phyloP scores from a whole-genome alignment of 2,113 vertebrate genomes.

The Solea solea region DNA sequence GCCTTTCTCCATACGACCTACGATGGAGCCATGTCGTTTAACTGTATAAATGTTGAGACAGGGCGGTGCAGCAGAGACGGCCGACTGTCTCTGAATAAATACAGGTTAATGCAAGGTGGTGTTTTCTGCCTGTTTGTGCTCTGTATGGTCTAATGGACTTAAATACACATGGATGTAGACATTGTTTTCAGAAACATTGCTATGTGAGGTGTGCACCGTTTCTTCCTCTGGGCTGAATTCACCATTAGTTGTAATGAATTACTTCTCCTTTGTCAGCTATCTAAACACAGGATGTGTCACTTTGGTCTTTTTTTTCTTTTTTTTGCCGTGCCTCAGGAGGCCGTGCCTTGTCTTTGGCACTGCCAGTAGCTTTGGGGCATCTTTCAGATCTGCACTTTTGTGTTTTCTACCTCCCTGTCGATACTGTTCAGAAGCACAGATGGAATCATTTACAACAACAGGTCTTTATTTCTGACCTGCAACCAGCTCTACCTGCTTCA shows the following conservation, averaged over 20 bases:
- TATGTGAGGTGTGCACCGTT: constrained; percentile 45
- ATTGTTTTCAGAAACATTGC: constrained; percentile 33
- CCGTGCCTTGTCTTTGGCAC: constrained; percentile 1
- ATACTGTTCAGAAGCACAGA: constrained; percentile 14
- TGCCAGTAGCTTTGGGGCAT: constrained; percentile 1
- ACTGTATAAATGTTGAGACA: constrained; percentile 29
- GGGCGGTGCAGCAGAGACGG: not conserved
- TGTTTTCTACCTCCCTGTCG: constrained; percentile 15
- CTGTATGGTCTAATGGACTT: constrained; percentile 19
- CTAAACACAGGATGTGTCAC: constrained; percentile 50
- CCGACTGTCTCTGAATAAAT: not conserved
- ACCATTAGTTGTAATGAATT: constrained; percentile 20
- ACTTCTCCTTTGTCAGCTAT: constrained; percentile 43
- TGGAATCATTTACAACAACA: constrained; percentile 58
- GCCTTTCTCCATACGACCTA: not conserved
- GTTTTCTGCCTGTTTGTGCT: constrained; percentile 2
- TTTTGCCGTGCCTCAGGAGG: constrained; percentile 6
- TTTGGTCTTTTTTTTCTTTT: not conserved
- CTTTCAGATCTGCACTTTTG: constrained; percentile 9
- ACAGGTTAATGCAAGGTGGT: constrained; percentile 27
- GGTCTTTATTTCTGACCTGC: constrained; percentile 30
- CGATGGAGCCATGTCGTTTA: constrained; percentile 1
- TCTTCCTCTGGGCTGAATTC: constrained; percentile 49
- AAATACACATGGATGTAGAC: constrained; percentile 25
- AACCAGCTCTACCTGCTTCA: constrained; percentile 66